phyloP scores from a whole-genome alignment of 1,140 invertebrate species.

The Leptinotarsa defecta region DNA sequence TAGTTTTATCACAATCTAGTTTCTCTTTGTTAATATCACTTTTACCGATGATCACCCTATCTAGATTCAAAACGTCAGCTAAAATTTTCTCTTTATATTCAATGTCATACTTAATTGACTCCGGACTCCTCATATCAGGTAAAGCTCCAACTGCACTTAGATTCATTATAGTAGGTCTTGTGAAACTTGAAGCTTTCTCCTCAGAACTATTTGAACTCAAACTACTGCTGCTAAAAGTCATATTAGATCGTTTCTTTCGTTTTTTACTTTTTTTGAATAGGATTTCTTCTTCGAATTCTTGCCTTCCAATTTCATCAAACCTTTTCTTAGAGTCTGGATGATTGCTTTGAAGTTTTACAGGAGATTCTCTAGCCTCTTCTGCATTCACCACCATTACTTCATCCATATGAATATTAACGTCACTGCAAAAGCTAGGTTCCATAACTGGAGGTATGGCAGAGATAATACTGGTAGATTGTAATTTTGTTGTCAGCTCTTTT shows the following conservation, averaged over 20 bases:
- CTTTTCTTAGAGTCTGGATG: conserved; percentile 37
- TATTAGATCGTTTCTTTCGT: conserved; percentile 49
- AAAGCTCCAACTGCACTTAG: conserved; percentile 57
- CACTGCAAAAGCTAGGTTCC: conserved; percentile 31
- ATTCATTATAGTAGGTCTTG: conserved; percentile 53
- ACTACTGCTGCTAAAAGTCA: conserved; percentile 37
- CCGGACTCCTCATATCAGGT: conserved; percentile 58
- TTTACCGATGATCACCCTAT: conserved; percentile 49
- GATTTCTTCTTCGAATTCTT: conserved; percentile 64
- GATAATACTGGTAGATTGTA: conserved; percentile 45
- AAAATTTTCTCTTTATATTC: conserved; percentile 62
- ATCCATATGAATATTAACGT: conserved; percentile 52
- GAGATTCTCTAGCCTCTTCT: conserved; percentile 61
- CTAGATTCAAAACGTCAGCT: conserved; percentile 60
- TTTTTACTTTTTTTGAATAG: conserved; percentile 58
- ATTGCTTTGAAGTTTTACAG: conserved; percentile 47
- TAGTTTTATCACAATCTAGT: not conserved
- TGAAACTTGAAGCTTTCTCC: conserved; percentile 35
- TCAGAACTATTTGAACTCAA: conserved; percentile 48
- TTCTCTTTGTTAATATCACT: conserved; percentile 9
- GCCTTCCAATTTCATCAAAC: conserved; percentile 59
- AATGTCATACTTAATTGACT: conserved; percentile 61
- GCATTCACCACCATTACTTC: conserved; percentile 57
- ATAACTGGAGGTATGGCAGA: conserved; percentile 43
- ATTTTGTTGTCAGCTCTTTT: conserved; percentile 48